phyloP scores from a whole-genome alignment of 1,140 invertebrate species.

The Temnothorax nylanderi region DNA sequence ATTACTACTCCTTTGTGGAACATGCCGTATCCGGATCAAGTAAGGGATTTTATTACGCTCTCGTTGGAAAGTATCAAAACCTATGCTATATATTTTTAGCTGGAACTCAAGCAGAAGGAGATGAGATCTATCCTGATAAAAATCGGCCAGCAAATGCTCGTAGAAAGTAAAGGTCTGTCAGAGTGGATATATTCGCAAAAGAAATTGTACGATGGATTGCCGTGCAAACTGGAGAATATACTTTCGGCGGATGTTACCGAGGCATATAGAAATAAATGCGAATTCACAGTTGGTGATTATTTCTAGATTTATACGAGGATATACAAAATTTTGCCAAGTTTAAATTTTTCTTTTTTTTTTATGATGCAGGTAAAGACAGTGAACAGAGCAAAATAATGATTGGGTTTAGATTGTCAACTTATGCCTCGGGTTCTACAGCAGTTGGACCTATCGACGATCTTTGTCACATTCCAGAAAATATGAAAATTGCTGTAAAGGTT shows the following conservation, averaged over 20 bases:
- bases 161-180: constrained; percentile 86
- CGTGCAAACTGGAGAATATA: constrained; percentile 87
- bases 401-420: constrained; percentile 95
- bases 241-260: constrained; percentile 85
- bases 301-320: neutral
- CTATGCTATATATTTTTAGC: constrained; percentile 84
- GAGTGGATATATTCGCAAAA: constrained; percentile 87
- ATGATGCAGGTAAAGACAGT: constrained; percentile 85
- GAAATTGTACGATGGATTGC: constrained; percentile 84
- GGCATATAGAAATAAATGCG: constrained; percentile 98
- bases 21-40: constrained; percentile 92
- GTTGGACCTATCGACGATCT: constrained; percentile 93
- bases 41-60: constrained; percentile 76
- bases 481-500: constrained; percentile 92
- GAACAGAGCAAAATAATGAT: constrained; percentile 91
- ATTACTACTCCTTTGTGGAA: constrained; percentile 91
- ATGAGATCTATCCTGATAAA: constrained; percentile 88
- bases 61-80: neutral
- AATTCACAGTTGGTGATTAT: constrained; percentile 95
- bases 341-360: constrained; percentile 40
- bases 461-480: constrained; percentile 91
- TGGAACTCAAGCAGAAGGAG: constrained; percentile 89
- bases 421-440: constrained; percentile 92
- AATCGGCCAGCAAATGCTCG: constrained; percentile 88
- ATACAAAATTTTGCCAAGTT: constrained; percentile 1